A percentile compares a stretch with the other conserved stretches of the same genome.
These are phyloP conservation scores for Caenorhabditis sinica DNA, from an alignment of 2,888 invertebrate species.

Conservation along the genomic window DNA sequence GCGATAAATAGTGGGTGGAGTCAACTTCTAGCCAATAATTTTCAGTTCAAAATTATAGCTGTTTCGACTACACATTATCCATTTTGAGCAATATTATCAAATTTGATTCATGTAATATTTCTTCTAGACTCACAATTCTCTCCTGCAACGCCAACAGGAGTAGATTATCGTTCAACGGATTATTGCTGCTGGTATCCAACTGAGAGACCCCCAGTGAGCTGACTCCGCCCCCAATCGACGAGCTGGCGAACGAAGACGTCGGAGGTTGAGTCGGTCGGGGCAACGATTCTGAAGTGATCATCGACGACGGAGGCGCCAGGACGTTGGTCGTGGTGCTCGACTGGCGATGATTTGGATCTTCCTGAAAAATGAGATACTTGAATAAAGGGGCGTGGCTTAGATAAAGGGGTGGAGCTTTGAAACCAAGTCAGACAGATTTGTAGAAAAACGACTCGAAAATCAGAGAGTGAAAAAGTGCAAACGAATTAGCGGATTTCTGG, in stretches of 20 bases:
- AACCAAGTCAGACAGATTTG: neutral
- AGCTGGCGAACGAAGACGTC: slow-evolving; percentile 9
- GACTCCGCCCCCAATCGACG: slow-evolving; percentile 20
- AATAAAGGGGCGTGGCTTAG: neutral
- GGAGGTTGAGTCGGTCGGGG: slow-evolving; percentile 56
- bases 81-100: too few species aligned
- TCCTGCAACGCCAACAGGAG: slow-evolving; percentile 63
- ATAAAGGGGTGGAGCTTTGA: neutral
- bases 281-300: slow-evolving; percentile 66
- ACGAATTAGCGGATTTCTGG: slow-evolving; percentile 60
- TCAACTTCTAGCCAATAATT: too few species aligned
- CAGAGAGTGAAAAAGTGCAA: slow-evolving; percentile 42
- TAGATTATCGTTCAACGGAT: slow-evolving; percentile 54
- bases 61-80: too few species aligned
- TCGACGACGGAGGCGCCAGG: slow-evolving; percentile 50
- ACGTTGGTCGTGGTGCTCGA: slow-evolving; percentile 51
- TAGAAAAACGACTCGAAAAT: slow-evolving; percentile 6
- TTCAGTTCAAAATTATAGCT: too few species aligned
- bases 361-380: slow-evolving; percentile 45
- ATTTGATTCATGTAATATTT: too few species aligned
- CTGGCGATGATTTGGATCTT: slow-evolving; percentile 38
- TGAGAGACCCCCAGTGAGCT: slow-evolving; percentile 1
- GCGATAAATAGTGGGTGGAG: too few species aligned
- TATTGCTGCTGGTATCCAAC: slow-evolving; percentile 3
- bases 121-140: slow-evolving; percentile 48